Conservation (phyloP, 2,113 vertebrate species). For the Hydrolagus affinis region DNA sequence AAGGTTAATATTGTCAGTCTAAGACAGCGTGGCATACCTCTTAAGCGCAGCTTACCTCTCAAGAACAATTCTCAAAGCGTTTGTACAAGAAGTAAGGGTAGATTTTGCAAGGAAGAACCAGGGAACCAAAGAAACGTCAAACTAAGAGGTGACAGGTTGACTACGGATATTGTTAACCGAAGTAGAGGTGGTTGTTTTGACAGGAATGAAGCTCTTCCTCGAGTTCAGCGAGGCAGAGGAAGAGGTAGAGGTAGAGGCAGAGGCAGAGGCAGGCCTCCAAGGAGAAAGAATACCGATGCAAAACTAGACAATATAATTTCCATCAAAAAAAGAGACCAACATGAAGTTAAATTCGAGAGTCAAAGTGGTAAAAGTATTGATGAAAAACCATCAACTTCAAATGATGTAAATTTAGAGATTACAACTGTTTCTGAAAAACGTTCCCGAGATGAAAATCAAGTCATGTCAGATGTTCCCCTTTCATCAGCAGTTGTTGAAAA, state of each 20-base stretch:
- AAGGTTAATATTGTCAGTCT: not conserved
- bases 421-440: not conserved
- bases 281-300: not conserved
- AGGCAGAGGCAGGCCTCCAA: not conserved
- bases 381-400: not conserved
- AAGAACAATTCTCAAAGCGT: not conserved
- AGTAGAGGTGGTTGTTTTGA: not conserved
- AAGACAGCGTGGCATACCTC: not conserved
- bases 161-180: not conserved
- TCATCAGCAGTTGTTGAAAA: not conserved
- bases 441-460: not conserved
- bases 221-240: not conserved
- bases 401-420: not conserved
- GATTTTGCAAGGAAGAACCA: not conserved
- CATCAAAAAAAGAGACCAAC: not conserved
- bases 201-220: not conserved
- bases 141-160: not conserved
- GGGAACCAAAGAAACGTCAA: not conserved
- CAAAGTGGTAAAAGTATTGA: not conserved
- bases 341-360: not conserved
- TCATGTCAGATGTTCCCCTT: not conserved
- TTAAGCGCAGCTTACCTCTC: not conserved
- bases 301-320: not conserved
- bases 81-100: not conserved
- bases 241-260: not conserved